Conservation (phyloP, 2,888 invertebrate species). For the Cataglyphis livida region DNA sequence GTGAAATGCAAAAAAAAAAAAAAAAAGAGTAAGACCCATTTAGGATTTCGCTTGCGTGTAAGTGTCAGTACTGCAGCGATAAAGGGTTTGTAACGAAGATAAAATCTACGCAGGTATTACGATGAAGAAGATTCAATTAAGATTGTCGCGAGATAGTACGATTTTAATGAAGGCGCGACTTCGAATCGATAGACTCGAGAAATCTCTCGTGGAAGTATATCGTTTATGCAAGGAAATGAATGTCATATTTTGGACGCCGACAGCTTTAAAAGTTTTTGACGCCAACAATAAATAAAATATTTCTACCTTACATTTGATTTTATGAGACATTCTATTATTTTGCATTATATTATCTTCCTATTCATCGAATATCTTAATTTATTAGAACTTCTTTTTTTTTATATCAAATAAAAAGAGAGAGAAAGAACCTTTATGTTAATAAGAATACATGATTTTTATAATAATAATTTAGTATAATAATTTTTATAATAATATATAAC, state of each 20-base stretch:
- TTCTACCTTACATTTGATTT: background rate
- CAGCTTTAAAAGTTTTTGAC: background rate
- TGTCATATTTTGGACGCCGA: background rate
- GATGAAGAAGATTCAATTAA: constrained; percentile 63
- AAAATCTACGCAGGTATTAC: constrained; percentile 50
- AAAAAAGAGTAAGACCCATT: background rate
- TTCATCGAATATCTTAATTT: background rate
- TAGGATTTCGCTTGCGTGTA: constrained; percentile 11
- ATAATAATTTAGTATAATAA: background rate
- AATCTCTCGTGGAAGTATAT: constrained; percentile 27
- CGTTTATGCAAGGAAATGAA: background rate
- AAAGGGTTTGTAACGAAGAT: constrained; percentile 19
- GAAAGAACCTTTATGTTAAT: background rate
- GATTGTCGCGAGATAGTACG: constrained; percentile 53
- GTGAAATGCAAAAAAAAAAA: background rate
- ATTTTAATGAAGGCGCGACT: constrained; percentile 55
- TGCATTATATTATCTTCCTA: background rate
- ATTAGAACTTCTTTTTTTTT: background rate
- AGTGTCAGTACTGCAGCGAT: constrained; percentile 14
- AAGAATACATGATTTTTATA: background rate
- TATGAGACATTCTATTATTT: background rate
- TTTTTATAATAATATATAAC: background rate
- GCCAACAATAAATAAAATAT: background rate
- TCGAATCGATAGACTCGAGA: constrained; percentile 32
- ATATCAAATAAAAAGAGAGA: background rate